A percentile compares a stretch with the other conserved stretches of the same genome.
These are phyloP conservation scores for Chelon auratus DNA, from an alignment of 2,797 vertebrate genomes.

Conservation along the genomic window DNA sequence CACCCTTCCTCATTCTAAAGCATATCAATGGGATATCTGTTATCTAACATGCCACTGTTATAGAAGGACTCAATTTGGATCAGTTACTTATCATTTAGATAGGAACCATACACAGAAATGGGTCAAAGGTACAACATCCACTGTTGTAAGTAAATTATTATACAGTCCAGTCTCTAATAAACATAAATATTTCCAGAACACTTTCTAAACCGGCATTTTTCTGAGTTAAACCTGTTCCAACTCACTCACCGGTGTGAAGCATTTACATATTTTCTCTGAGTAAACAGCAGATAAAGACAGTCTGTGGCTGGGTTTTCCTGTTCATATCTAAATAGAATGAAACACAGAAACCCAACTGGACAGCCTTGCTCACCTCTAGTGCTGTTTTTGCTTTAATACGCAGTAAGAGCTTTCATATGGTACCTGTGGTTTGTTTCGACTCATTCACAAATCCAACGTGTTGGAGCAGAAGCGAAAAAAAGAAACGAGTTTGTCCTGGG, in stretches of 20 bases:
- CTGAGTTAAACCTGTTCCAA: conserved; percentile 17
- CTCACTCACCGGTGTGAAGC: not conserved
- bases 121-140: not conserved
- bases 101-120: not conserved
- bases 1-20: conserved; percentile 61
- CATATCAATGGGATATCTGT: conserved; percentile 29
- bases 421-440: conserved; percentile 39
- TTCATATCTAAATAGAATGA: conserved; percentile 56
- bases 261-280: conserved; percentile 34
- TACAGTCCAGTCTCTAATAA: not conserved
- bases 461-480: not conserved
- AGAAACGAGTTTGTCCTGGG: not conserved
- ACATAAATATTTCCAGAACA: not conserved
- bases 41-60: conserved; percentile 24
- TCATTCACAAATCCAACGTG: conserved; percentile 37
- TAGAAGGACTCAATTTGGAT: conserved; percentile 2
- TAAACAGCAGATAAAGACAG: conserved; percentile 45
- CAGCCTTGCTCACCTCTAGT: not conserved
- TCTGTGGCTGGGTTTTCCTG: conserved; percentile 35
- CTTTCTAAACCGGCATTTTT: conserved; percentile 1
- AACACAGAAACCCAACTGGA: not conserved
- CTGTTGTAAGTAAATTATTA: not conserved
- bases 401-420: conserved; percentile 6
- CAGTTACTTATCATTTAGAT: not conserved
- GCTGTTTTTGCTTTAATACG: not conserved